A percentile compares a stretch with the other conserved stretches of the same genome.
These are phyloP conservation scores for Ostrea edulis DNA, from an alignment of 1,140 invertebrate genomes.

Conservation along the genomic window DNA sequence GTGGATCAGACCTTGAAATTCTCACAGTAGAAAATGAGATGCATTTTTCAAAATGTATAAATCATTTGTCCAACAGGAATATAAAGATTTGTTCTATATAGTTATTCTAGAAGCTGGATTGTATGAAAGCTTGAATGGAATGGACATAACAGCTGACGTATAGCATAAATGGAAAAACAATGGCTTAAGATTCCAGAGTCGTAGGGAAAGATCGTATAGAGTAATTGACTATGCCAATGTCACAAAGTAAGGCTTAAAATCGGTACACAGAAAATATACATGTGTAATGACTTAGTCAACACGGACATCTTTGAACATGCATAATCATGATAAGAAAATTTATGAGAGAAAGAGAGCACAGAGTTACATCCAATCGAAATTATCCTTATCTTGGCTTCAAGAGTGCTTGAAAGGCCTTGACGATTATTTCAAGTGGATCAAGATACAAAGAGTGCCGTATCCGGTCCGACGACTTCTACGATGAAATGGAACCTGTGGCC, in stretches of 20 bases:
- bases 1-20: background rate
- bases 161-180: slow-evolving; percentile 51
- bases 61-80: background rate
- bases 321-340: background rate
- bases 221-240: slow-evolving; percentile 38
- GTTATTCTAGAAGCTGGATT: slow-evolving; percentile 34
- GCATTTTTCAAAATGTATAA: slow-evolving; percentile 4
- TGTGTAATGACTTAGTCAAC: background rate
- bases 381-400: no score
- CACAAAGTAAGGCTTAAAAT: background rate
- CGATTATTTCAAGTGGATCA: no score
- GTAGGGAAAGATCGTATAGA: slow-evolving; percentile 42
- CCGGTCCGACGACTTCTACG: no score
- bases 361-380: no score
- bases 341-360: no score
- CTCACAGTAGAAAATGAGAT: slow-evolving; percentile 22
- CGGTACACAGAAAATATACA: background rate
- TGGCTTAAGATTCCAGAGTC: slow-evolving; percentile 41
- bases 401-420: no score
- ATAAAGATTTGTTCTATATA: background rate
- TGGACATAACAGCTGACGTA: slow-evolving; percentile 50
- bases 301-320: background rate
- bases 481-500: no score
- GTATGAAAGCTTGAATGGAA: slow-evolving; percentile 44
- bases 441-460: no score